Percentiles rank a stretch among this genome's conserved stretches.
phyloP scores from a whole-genome alignment of 2,797 vertebrate genomes.

The Halcyon smyrnensis region DNA sequence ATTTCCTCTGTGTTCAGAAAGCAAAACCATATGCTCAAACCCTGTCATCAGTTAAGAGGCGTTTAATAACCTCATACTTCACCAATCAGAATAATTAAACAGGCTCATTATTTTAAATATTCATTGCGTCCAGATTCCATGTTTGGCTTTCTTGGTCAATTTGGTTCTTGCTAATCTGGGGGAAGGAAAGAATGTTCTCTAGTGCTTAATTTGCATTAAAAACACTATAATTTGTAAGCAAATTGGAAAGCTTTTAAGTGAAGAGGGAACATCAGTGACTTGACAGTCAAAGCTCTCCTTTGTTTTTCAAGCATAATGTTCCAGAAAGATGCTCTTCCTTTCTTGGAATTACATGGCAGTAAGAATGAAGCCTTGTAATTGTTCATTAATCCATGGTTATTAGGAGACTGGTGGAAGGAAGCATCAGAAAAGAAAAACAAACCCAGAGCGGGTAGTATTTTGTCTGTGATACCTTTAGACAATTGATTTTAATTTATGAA shows the following conservation, averaged over 20 bases:
- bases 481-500: not conserved
- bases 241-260: constrained; percentile 76
- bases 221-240: constrained; percentile 78
- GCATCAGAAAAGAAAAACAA: not conserved
- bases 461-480: not conserved
- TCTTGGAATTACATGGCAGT: constrained; percentile 51
- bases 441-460: not conserved
- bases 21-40: not conserved
- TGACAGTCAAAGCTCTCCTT: constrained; percentile 70
- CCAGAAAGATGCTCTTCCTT: constrained; percentile 68
- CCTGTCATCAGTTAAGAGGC: constrained; percentile 48
- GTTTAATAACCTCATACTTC: constrained; percentile 66
- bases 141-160: constrained; percentile 74
- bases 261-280: constrained; percentile 65
- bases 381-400: constrained; percentile 63
- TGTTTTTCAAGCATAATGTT: constrained; percentile 74
- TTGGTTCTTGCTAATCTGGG: constrained; percentile 74
- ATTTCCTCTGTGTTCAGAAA: not conserved
- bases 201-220: constrained; percentile 76
- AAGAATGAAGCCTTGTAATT: constrained; percentile 39
- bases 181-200: constrained; percentile 68
- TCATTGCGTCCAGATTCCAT: constrained; percentile 49
- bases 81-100: constrained; percentile 79
- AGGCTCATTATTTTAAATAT: constrained; percentile 71
- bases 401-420: not conserved